Base-by-base conservation (phyloP, 2,888 invertebrate species). In the Thecophora atra region DNA sequence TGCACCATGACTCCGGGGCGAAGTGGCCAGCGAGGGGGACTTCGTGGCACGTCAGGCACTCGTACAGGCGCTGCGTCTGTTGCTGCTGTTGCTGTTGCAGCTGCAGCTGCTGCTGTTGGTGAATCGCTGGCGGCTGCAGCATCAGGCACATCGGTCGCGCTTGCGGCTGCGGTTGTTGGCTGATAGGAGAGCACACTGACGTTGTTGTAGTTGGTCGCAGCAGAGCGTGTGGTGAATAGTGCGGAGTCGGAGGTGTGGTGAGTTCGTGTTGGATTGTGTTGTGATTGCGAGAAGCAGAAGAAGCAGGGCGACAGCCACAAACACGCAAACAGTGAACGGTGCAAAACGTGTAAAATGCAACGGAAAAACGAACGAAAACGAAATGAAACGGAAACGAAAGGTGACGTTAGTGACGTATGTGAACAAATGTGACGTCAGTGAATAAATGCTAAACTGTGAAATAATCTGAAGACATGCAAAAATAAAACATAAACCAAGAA, bases 1-100 rank as follows among this genome's bases (percentile, higher is more conserved):
- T 96, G 96, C 65, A 96, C 93, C 81, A 96, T 89, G 70, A 96
- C 95, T 69, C 96, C 96, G 3, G 96, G 95, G 82, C 94, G 93
- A 74, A 95, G 87, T 11, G 96, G 96, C 96, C 96, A 96, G 83
- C 94, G 85, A 56, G 87, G 87, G 71, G 87, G 87, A 73, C 86
- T 86, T 80, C 86, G 87, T 52, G 87, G 87, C 76, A 83, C 79
- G 74, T 81, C 70, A 26, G 54, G 73, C n/a, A 24, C 60, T 4
- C 24, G 24, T 28, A 2, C 4, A 58, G 75, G 74, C 72, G 71
- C 24, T 74, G 68, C 56, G 19, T 70, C 24, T 72, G 78, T 75
- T 72, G 77, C 17, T 74, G 71, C 66, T 72, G 75, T 5, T 75
- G 76, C 30, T 68, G 74, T 19, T 52, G 64, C 56, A 37, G 71